Evolutionary conservation across 2,888 invertebrate genomes (phyloP).

Genomic region (Crepidodera aurea): DNA sequence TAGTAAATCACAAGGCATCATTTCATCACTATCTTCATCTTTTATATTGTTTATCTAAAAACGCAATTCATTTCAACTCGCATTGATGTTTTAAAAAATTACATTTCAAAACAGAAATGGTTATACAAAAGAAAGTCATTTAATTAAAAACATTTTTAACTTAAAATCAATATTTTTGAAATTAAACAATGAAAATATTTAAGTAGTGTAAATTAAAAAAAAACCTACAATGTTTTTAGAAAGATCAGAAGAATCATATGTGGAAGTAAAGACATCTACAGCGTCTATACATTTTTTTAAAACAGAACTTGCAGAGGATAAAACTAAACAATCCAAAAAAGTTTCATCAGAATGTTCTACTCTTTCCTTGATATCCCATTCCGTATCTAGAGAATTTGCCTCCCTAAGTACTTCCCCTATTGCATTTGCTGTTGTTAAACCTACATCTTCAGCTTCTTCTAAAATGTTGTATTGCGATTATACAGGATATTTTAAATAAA

Average conservation of each 20-base stretch:
- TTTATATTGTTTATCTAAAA: constrained; percentile 42
- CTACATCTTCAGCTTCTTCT: constrained; percentile 44
- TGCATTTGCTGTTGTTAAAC: constrained; percentile 46
- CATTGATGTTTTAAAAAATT: no score
- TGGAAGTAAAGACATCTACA: constrained; percentile 59
- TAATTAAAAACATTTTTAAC: no score
- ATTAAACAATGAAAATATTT: no score
- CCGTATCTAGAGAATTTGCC: constrained; percentile 50
- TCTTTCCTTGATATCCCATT: constrained; percentile 51
- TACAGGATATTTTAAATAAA: no score
- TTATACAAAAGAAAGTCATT: no score
- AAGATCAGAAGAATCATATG: constrained; percentile 64
- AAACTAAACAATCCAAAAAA: constrained; percentile 53
- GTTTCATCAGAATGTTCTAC: constrained; percentile 56
- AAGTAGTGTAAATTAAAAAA: no score
- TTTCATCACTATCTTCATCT: constrained; percentile 52
- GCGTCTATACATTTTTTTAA: constrained; percentile 54
- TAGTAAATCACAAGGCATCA: constrained; percentile 58
- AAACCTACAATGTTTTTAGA: constrained; percentile 62
- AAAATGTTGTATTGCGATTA: constrained; percentile 23
- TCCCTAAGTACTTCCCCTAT: constrained; percentile 51
- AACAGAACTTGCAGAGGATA: constrained; percentile 54
- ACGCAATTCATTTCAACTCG: no score
- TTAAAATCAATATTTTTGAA: no score
- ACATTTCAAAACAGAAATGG: no score